phyloP scores from a whole-genome alignment of 1,140 invertebrate species.

The Andrena cerasifolii region DNA sequence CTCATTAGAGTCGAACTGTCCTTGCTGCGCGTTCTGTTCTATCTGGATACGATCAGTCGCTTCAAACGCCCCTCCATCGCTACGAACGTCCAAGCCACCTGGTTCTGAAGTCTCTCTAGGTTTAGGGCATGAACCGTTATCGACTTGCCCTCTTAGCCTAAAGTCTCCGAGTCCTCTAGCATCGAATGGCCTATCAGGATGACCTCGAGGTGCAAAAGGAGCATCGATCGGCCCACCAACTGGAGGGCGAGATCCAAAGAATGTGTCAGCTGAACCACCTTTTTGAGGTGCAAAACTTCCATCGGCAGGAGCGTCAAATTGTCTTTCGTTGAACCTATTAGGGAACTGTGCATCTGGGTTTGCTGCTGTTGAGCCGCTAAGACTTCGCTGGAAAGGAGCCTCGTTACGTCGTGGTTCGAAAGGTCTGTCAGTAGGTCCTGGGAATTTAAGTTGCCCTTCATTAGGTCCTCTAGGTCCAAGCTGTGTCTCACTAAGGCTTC shows the following conservation, averaged over 20 bases:
- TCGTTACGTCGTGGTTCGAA: slow-evolving; percentile 49
- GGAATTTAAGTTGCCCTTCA: slow-evolving; percentile 36
- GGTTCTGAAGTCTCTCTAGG: not conserved
- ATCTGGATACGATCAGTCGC: not conserved
- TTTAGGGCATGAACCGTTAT: slow-evolving; percentile 1
- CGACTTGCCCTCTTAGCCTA: not conserved
- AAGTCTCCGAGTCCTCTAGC: slow-evolving; percentile 15
- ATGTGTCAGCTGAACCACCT: not conserved
- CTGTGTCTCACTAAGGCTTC: slow-evolving; percentile 31
- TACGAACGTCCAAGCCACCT: not conserved
- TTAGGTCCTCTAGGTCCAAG: slow-evolving; percentile 12
- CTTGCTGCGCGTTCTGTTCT: not conserved
- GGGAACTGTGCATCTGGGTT: slow-evolving; percentile 20
- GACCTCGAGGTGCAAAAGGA: slow-evolving; percentile 6
- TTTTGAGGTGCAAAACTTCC: slow-evolving; percentile 8
- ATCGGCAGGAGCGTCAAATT: slow-evolving; percentile 28
- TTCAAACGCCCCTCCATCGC: slow-evolving; percentile 4
- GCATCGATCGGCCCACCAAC: slow-evolving; percentile 1
- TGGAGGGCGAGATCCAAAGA: slow-evolving; percentile 17
- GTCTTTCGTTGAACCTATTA: slow-evolving; percentile 35
- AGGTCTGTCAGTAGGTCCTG: slow-evolving; percentile 43
- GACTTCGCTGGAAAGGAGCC: slow-evolving; percentile 30
- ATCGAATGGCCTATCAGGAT: slow-evolving; percentile 13
- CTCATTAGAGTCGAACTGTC: slow-evolving; percentile 9
- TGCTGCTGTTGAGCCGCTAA: slow-evolving; percentile 3